Evolutionary conservation across 1,140 invertebrate genomes (phyloP), one percentile per base, ranked within the genome.

Genomic region (Brachionus angularis): DNA sequence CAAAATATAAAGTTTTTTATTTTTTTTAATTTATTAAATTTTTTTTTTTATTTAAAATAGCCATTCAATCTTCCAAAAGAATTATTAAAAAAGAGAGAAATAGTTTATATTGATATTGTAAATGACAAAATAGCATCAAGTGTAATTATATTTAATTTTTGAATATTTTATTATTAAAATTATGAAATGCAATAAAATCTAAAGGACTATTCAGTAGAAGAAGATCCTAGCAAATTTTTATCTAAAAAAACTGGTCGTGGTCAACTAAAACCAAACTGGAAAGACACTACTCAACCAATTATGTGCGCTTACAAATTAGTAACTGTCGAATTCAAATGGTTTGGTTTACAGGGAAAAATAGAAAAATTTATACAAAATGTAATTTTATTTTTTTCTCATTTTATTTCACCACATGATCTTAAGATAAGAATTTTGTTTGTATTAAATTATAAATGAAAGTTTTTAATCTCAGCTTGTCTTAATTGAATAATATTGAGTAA

Each of bases 301-400:
- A 72, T 72, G 71, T 96, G 93, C 21, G 94, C 91, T 80, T 99
- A 99, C 82, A 98, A 98, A 83, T 83, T 98, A 72, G 95, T 98
- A 61, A 93, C 91, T 52, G 89, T 91, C 72, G 91, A 98, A 83
- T 99, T 99, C 84, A 98, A 97, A 84, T 98, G 96, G 96, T 97
- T 96, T 79, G 96, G 95, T 34, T 83, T 99, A 23, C 95, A 98
- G 84, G 89, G 85, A 73, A 88, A 89, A 79, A 88, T 98, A 76
- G 96, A 99, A 85, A 89, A 86, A 78, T 94, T 96, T 80, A 78
- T 80, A 58, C 73, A 77, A 64, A 76, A 52, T 33, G 67, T 71
- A 67, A 47, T 5, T 23, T 46, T 46, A 10, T 42, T 10, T 42
- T 16, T 42, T 10, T 10, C 39, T 10, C 10, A 16, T 42, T 42